These are phyloP conservation scores for Sorex maritimensis DNA, from an alignment of 2,797 vertebrate genomes.

Conservation along the genomic window DNA sequence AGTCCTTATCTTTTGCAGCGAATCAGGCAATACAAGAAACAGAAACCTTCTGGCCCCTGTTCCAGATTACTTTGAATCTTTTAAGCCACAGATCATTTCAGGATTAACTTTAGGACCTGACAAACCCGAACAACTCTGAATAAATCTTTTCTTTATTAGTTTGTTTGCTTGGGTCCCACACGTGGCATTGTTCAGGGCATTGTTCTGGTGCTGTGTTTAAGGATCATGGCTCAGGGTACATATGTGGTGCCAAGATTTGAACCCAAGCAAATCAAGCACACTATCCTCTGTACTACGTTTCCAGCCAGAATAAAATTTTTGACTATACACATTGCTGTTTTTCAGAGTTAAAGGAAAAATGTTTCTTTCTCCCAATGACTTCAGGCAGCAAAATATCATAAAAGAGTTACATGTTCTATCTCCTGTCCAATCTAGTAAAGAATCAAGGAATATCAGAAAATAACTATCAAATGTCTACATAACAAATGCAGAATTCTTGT, in stretches of 20 bases:
- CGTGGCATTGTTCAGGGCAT: too few relatives aligned
- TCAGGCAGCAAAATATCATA: slow-evolving; percentile 38
- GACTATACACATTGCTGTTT: neutral
- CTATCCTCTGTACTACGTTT: too few relatives aligned
- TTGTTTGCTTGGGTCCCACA: too few relatives aligned
- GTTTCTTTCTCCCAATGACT: slow-evolving; percentile 8
- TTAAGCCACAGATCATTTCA: neutral
- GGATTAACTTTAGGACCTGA: slow-evolving; percentile 53
- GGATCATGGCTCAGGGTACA: too few relatives aligned
- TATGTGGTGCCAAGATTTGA: too few relatives aligned
- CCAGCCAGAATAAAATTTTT: neutral
- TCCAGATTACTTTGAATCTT: neutral
- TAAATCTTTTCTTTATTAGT: neutral
- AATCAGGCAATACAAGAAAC: neutral
- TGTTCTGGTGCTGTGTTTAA: too few relatives aligned
- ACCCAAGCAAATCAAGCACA: too few relatives aligned
- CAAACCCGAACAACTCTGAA: neutral
- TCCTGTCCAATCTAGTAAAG: slow-evolving; percentile 56
- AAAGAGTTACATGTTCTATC: slow-evolving; percentile 28
- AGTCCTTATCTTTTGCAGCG: slow-evolving; percentile 8
- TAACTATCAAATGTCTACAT: neutral
- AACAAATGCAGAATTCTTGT: neutral
- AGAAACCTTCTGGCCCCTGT: neutral
- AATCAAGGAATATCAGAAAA: slow-evolving; percentile 39
- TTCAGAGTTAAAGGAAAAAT: slow-evolving; percentile 46